Percentiles rank a stretch among this genome's conserved stretches.
Conservation (phyloP, 2,888 invertebrate genomes). For the Lepidocyrtinus sp. region DNA sequence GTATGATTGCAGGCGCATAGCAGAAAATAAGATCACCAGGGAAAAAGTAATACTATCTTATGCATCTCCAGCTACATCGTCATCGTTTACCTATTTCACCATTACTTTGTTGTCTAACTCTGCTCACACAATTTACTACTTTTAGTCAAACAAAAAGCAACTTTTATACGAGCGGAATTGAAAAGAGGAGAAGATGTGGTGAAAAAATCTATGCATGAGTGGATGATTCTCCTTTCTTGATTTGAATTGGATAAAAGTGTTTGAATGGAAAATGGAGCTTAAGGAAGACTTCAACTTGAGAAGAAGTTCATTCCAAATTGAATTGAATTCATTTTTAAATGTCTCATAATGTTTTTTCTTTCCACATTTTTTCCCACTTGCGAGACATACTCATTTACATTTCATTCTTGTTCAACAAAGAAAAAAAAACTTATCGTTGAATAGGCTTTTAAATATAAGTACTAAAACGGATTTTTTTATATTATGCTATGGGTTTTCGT, state of each 20-base stretch:
- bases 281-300: conserved; percentile 4
- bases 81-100: conserved; percentile 15
- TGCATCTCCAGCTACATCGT: background rate
- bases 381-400: conserved; percentile 39
- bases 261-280: conserved; percentile 30
- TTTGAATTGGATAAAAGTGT: conserved; percentile 48
- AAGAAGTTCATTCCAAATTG: conserved; percentile 65
- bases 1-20: background rate
- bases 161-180: too few species aligned
- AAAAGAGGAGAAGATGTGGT: conserved; percentile 25
- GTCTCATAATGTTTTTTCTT: conserved; percentile 57
- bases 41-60: conserved; percentile 46
- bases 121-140: conserved; percentile 26
- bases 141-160: too few species aligned
- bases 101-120: conserved; percentile 41
- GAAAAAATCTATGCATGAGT: conserved; percentile 41
- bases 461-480: too few species aligned
- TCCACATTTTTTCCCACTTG: conserved; percentile 22
- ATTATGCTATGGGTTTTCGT: too few species aligned
- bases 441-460: too few species aligned
- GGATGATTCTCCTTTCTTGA: conserved; percentile 38
- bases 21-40: conserved; percentile 30
- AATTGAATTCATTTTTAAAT: conserved; percentile 70
- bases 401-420: too few species aligned
- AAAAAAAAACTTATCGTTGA: too few species aligned